Evolutionary conservation across 2,113 vertebrate genomes (phyloP).

Genomic region (Lepus europaeus): DNA sequence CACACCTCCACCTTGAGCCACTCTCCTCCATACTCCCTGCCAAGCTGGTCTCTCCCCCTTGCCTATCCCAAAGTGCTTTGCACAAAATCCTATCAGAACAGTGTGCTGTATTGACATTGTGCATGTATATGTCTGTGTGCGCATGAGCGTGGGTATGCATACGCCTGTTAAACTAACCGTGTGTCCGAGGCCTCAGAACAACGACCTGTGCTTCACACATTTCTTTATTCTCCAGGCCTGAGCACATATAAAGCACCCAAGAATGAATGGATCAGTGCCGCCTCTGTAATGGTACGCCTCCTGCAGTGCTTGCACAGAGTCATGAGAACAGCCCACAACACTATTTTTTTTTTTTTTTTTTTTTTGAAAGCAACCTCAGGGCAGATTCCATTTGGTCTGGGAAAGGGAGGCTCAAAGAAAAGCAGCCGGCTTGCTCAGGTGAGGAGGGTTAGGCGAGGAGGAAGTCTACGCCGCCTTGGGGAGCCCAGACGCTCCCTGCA

Average conservation of each 20-base stretch:
- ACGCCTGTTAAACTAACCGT: not conserved
- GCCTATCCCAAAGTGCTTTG: not conserved
- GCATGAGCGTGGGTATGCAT: not conserved
- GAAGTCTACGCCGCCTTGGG: slow-evolving; percentile 29
- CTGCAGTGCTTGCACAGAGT: not conserved
- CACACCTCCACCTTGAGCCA: not conserved
- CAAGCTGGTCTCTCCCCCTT: slow-evolving; percentile 11
- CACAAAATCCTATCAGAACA: slow-evolving; percentile 5
- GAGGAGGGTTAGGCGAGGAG: not conserved
- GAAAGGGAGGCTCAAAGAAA: slow-evolving; percentile 21
- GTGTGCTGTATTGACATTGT: not conserved
- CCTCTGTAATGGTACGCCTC: not conserved
- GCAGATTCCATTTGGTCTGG: not conserved
- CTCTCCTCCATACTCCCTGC: not conserved
- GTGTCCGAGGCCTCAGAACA: not conserved
- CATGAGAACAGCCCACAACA: slow-evolving; percentile 7
- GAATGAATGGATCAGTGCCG: slow-evolving; percentile 35
- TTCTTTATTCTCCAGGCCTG: slow-evolving; percentile 8
- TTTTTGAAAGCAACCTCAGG: slow-evolving; percentile 4
- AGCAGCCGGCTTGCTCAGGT: not conserved
- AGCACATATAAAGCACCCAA: not conserved
- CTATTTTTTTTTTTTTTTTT: not conserved
- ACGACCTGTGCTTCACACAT: not conserved
- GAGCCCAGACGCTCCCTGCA: slow-evolving; percentile 42
- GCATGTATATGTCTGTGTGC: too few relatives aligned